Evolutionary conservation across 2,113 vertebrate species (phyloP).

Genomic region (Podarcis cretensis): DNA sequence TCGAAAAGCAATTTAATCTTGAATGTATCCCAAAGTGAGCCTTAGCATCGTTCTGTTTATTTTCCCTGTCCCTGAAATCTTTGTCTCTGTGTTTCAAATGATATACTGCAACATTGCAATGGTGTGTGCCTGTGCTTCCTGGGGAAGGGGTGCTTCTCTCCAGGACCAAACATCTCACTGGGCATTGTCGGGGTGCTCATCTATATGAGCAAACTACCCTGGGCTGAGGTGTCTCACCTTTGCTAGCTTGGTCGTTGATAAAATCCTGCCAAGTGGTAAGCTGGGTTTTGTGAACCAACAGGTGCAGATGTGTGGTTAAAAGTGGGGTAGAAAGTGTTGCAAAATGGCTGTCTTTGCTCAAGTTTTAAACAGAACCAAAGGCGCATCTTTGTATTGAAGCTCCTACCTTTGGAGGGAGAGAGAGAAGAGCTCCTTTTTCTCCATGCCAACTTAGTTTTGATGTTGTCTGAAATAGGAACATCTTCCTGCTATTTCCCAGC

Average conservation of each 20-base stretch:
- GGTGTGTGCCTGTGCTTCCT: background rate
- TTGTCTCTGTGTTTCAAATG: background rate
- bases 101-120: background rate
- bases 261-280: background rate
- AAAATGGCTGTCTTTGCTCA: background rate
- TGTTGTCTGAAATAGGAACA: constrained; percentile 14
- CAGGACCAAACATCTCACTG: no score
- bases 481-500: constrained; percentile 59
- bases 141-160: background rate
- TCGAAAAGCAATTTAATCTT: background rate
- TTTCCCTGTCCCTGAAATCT: background rate
- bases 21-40: background rate
- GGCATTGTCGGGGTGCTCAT: background rate
- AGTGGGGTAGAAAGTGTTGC: background rate
- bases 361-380: constrained; percentile 32
- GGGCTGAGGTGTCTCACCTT: background rate
- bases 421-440: constrained; percentile 13
- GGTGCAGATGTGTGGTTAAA: background rate
- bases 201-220: background rate
- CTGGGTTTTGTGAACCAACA: background rate
- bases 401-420: constrained; percentile 41
- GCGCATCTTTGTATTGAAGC: constrained; percentile 56
- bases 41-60: background rate
- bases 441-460: constrained; percentile 63
- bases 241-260: background rate